These are phyloP conservation scores for Nebria brevicollis DNA, from an alignment of 2,888 invertebrate species.

Conservation along the genomic window DNA sequence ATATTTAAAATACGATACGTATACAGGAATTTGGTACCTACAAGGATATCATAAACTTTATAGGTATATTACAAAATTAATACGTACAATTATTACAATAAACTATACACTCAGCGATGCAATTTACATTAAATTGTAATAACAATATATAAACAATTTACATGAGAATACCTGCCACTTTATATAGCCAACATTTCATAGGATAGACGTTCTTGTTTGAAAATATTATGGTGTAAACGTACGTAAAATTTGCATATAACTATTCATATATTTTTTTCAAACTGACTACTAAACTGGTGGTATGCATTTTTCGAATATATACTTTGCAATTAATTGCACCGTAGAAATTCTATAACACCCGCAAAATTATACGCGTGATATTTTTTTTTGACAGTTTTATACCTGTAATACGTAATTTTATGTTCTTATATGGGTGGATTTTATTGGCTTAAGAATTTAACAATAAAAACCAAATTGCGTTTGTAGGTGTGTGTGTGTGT, in stretches of 20 bases:
- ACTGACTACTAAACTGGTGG: neutral
- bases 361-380: neutral
- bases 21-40: neutral
- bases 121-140: slow-evolving; percentile 37
- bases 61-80: neutral
- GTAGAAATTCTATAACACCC: neutral
- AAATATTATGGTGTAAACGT: slow-evolving; percentile 6
- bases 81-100: neutral
- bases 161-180: slow-evolving; percentile 22
- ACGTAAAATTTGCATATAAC: neutral
- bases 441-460: neutral
- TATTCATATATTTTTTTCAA: neutral
- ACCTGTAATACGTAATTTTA: neutral
- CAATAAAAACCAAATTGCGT: neutral
- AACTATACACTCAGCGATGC: slow-evolving; percentile 5
- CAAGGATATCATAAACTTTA: neutral
- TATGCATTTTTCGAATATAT: neutral
- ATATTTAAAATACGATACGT: neutral
- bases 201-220: slow-evolving; percentile 5
- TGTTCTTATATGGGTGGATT: neutral
- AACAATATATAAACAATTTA: slow-evolving; percentile 44
- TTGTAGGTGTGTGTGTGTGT: neutral
- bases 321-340: neutral
- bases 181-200: neutral
- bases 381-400: neutral